Base-by-base conservation (phyloP, 1,140 invertebrate species). In the Aphidius ervi region DNA sequence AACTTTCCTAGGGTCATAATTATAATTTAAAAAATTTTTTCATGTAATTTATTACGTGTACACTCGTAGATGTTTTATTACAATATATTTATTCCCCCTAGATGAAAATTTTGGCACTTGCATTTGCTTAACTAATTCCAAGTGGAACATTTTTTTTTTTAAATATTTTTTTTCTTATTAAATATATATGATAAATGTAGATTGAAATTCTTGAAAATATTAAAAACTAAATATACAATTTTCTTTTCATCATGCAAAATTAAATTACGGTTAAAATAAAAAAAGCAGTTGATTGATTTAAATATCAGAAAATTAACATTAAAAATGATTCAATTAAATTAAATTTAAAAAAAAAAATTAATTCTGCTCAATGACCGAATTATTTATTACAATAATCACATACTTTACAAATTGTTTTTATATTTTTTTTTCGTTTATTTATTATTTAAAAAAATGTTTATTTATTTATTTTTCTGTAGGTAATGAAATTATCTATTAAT, bases 211-310 rank as follows among this genome's bases (percentile, higher is more conserved):
- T 61, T 61, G 56, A 31, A 50, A 61, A 56, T 61, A 56, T 46
- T 56, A 61, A 56, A 23, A 61, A 61, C 54, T 61, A 16, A 61
- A 61, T 61, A 55, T 61, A 61, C 53, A 61, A 56, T 56, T 61
- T 46, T 61, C 9, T 16, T 16, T 52, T 10, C 2, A 42, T 37
- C 56, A 56, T 61, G 45, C 46, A 49, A 46, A 56, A 23, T 37
- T 8, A 49, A 6, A 54, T 40, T 41, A 48, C 46, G 6, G 39
- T 23, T 10, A 41, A 40, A 10, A 48, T 46, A 46, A 5, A 43
- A 6, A 8, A n/a, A 52, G 49, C 9, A 39, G 23, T 42, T 31
- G 20, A 16, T 47, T 20, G 42, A 52, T 42, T 16, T 40, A n/a
- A 43, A 42, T 40, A 42, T 39, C n/a, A 57, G 43, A 41, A 58